These are phyloP conservation scores for Leucophora obtusa DNA, from an alignment of 2,888 invertebrate genomes.

Conservation along the genomic window DNA sequence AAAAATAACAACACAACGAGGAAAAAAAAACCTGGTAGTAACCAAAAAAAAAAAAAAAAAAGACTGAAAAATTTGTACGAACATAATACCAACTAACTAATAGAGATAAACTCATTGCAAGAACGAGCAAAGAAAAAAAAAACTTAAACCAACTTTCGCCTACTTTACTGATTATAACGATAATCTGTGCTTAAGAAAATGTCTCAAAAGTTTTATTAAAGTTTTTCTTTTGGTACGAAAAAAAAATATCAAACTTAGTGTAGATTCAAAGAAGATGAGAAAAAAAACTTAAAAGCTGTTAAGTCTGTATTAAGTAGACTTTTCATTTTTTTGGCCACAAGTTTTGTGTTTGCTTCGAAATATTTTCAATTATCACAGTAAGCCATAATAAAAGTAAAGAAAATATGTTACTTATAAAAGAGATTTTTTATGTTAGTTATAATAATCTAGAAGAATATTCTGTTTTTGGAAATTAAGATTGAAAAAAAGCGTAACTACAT, in stretches of 20 bases:
- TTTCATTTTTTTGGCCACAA: slow-evolving; percentile 60
- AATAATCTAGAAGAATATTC: neutral
- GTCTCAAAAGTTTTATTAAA: slow-evolving; percentile 63
- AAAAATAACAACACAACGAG: slow-evolving; percentile 3
- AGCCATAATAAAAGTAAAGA: slow-evolving; percentile 36
- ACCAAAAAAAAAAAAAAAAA: slow-evolving; percentile 20
- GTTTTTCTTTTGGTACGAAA: slow-evolving; percentile 20
- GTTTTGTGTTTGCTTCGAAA: slow-evolving; percentile 11
- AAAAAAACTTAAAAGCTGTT: slow-evolving; percentile 59
- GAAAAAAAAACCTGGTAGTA: slow-evolving; percentile 17
- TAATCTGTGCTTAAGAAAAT: slow-evolving; percentile 63
- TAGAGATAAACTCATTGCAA: slow-evolving; percentile 30
- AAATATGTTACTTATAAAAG: neutral
- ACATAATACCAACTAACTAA: slow-evolving; percentile 43
- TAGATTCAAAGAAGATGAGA: slow-evolving; percentile 11
- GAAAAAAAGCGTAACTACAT: too few species aligned
- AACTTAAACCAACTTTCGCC: slow-evolving; percentile 61
- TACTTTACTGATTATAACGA: slow-evolving; percentile 64
- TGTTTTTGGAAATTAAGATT: neutral
- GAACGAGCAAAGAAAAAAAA: slow-evolving; percentile 22
- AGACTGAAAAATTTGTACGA: slow-evolving; percentile 35
- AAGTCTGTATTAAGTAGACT: slow-evolving; percentile 63
- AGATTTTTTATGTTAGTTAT: neutral
- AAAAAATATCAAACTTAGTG: slow-evolving; percentile 33
- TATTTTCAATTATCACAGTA: slow-evolving; percentile 59